Evolutionary conservation across 2,113 vertebrate genomes (phyloP).

Genomic region (Patagioenas fasciata): DNA sequence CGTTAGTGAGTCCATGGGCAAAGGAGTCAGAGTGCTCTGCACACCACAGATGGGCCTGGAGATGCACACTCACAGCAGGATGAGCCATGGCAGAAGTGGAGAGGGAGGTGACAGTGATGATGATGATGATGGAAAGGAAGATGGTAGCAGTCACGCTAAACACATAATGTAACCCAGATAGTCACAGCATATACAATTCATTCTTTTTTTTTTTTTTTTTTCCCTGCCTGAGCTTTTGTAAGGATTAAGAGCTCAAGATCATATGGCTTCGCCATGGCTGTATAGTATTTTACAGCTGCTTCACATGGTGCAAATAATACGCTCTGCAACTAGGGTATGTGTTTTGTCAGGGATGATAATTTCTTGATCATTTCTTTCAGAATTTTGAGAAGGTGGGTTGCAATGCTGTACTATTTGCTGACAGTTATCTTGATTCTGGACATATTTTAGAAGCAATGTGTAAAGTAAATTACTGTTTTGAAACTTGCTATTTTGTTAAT

Average conservation of each 20-base stretch:
- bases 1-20: not conserved
- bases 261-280: not conserved
- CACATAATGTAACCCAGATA: not conserved
- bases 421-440: slow-evolving; percentile 44
- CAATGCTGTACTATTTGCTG: slow-evolving; percentile 47
- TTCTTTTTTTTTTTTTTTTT: not conserved
- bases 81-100: not conserved
- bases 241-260: slow-evolving; percentile 1
- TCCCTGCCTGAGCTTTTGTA: not conserved
- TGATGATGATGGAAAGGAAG: not conserved
- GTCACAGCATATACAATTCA: not conserved
- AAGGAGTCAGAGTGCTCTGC: not conserved
- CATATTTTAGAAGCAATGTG: slow-evolving; percentile 38
- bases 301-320: not conserved
- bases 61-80: not conserved
- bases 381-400: slow-evolving; percentile 31
- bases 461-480: slow-evolving; percentile 67
- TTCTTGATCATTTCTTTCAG: slow-evolving; percentile 15
- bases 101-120: not conserved
- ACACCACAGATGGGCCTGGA: not conserved
- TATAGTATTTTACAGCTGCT: not conserved
- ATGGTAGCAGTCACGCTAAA: not conserved
- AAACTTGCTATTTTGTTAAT: slow-evolving; percentile 60
- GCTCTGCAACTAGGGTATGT: not conserved
- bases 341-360: slow-evolving; percentile 40